Percentiles rank a stretch among this genome's conserved stretches.
phyloP scores from a whole-genome alignment of 2,797 vertebrate species.

The Pristis pectinata region DNA sequence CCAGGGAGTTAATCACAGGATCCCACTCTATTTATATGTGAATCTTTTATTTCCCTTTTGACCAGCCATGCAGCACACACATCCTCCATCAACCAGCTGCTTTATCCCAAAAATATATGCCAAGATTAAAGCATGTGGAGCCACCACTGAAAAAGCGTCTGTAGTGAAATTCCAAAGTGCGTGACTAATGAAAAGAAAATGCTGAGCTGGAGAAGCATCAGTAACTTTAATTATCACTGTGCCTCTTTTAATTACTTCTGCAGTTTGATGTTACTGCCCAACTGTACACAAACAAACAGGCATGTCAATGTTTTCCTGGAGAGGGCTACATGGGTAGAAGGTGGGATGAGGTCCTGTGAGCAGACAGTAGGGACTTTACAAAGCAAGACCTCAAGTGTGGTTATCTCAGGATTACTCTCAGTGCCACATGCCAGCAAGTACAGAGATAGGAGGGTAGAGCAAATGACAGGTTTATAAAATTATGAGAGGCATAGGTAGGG shows the following conservation, averaged over 20 bases:
- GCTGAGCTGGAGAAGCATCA: neutral
- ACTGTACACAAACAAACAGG: neutral
- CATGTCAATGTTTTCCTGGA: neutral
- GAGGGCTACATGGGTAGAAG: neutral
- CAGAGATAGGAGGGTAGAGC: too few species aligned
- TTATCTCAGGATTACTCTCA: too few species aligned
- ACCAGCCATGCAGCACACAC: neutral
- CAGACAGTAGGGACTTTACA: too few species aligned
- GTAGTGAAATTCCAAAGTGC: neutral
- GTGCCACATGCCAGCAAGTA: too few species aligned
- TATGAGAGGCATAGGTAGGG: too few species aligned
- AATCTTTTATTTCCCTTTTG: neutral
- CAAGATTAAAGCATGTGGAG: neutral
- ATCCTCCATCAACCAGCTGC: neutral
- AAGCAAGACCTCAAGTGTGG: too few species aligned
- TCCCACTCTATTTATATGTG: neutral
- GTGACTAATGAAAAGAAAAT: neutral
- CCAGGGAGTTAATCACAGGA: neutral
- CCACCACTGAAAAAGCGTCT: neutral
- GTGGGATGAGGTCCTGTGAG: too few species aligned
- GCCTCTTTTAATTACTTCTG: neutral
- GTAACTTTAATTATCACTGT: conserved; percentile 21
- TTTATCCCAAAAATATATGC: neutral
- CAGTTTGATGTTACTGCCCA: neutral
- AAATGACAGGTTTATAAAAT: too few species aligned